These are phyloP conservation scores for Alexandromys oeconomus DNA, from an alignment of 2,797 vertebrate genomes.

Conservation along the genomic window DNA sequence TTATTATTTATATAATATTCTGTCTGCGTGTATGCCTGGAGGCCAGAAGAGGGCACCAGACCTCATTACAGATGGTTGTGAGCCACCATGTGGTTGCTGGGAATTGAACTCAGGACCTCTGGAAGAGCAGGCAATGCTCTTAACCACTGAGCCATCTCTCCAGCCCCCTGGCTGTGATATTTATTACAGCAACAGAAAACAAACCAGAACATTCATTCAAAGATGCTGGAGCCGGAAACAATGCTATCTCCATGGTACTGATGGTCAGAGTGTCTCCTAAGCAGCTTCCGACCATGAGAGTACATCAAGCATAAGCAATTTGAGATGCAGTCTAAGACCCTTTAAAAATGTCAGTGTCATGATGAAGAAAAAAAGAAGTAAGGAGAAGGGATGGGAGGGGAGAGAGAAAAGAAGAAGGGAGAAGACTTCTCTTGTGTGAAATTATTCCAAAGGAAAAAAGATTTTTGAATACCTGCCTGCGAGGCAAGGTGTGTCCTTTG, in stretches of 20 bases:
- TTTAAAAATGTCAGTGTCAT: background rate
- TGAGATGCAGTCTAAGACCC: background rate
- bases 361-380: background rate
- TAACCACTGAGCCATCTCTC: no score
- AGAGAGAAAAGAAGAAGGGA: background rate
- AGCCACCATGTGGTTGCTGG: no score
- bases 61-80: no score
- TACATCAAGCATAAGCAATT: background rate
- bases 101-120: no score
- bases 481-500: background rate
- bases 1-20: no score
- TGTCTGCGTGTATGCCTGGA: no score
- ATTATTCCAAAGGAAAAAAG: background rate
- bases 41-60: no score
- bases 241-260: background rate
- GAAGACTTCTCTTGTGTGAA: background rate
- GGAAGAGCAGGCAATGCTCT: no score
- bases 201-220: background rate
- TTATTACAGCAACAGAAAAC: background rate
- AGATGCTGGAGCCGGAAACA: background rate
- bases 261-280: background rate
- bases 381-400: background rate
- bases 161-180: background rate
- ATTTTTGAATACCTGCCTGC: no score
- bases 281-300: background rate